Base-by-base conservation (phyloP, 1,140 invertebrate species). In the Orius insidiosus region DNA sequence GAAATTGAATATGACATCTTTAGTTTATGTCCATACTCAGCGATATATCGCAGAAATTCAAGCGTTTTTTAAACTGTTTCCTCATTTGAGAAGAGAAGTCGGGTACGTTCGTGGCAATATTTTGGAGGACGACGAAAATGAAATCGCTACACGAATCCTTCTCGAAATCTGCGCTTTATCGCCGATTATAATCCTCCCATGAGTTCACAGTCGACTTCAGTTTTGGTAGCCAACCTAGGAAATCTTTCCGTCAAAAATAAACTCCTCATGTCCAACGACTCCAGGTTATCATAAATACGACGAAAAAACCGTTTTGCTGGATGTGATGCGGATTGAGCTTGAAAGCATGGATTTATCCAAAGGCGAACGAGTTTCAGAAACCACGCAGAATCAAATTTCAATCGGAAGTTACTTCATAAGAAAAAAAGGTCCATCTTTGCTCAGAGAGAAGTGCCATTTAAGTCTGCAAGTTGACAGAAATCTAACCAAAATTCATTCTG, bases 1-100 rank as follows among this genome's bases (percentile, higher is more conserved):
- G 8, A 76, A 76, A 46, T 60, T 90, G 2, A 74, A 80, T 54
- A 87, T 87, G 80, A 78, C 82, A 2, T 81, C 85, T 0, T 82
- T 94, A 0, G 75, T 83, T 54, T 97, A 95, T 63, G 79, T 94
- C 32, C 92, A 98, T 59, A 96, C 93, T 0, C 87, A 95, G 56
- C 69, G 90, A 41, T 98, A 96, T 66, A 72, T 92, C 24, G 73
- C 76, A 0, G 89, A 95, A 60, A 65, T 95, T 11, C 76, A 88
- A 52, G 72, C 76, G 0, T 95, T 95, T 61, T 80, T 87, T 42
- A 69, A 80, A 16, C 80, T 94, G 54, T 90, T 96, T 57, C 73
- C 80, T 9, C 77, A 88, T 55, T 61, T 93, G 3, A 78, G 88
- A 56, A 75, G 78, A 30, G 40, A 42, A 47, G 40, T 51, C 13